Percentiles rank a stretch among this genome's conserved stretches.
Conservation (phyloP, 2,797 vertebrate genomes). For the Myoxocephalus aenaeus region DNA sequence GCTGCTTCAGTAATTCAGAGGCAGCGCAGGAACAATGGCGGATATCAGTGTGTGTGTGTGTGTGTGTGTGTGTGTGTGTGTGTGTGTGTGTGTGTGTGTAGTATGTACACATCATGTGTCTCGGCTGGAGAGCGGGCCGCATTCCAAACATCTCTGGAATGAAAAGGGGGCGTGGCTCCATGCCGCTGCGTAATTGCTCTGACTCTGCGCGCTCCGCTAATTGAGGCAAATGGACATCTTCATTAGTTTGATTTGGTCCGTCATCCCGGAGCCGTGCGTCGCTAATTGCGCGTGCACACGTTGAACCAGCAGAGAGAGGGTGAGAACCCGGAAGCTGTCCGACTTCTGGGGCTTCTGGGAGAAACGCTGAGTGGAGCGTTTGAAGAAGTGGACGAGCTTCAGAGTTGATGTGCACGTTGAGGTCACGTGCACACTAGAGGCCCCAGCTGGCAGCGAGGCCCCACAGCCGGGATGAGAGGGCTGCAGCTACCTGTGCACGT, state of each 20-base stretch:
- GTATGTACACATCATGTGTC: neutral
- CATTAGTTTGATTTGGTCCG: slow-evolving; percentile 47
- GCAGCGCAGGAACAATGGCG: slow-evolving; percentile 18
- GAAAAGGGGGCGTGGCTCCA: slow-evolving; percentile 22
- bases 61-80: no score
- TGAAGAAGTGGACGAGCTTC: neutral
- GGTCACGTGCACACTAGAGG: neutral
- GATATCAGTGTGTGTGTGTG: no score
- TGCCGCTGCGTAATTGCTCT: slow-evolving; percentile 36
- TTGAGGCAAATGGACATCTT: slow-evolving; percentile 47
- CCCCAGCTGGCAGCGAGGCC: no score
- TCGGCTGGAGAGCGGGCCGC: neutral
- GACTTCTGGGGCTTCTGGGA: neutral
- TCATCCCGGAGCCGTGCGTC: slow-evolving; percentile 14
- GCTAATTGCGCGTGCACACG: slow-evolving; percentile 29
- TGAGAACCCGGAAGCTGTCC: neutral
- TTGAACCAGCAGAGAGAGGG: neutral
- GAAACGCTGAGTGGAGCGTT: neutral
- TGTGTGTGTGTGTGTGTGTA: no score
- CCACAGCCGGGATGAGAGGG: no score
- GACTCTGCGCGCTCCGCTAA: slow-evolving; percentile 37
- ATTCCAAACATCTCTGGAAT: slow-evolving; percentile 34
- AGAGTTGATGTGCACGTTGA: neutral
- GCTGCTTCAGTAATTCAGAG: slow-evolving; percentile 42
- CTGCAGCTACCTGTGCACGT: no score